Evolutionary conservation across 2,113 vertebrate genomes (phyloP).

Genomic region (Mirza zaza): DNA sequence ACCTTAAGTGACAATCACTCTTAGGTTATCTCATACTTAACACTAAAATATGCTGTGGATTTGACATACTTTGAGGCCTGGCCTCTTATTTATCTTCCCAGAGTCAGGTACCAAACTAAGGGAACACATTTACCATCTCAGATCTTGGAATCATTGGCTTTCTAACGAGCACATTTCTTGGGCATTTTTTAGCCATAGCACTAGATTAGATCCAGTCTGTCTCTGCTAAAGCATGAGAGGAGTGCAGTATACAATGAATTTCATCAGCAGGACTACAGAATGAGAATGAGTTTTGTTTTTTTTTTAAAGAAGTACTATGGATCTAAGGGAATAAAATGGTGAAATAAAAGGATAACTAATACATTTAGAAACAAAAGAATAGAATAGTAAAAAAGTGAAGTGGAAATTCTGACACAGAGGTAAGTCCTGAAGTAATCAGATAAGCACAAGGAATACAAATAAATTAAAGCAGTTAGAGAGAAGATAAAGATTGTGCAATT

Average conservation of each 20-base stretch:
- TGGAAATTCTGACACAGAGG: not conserved
- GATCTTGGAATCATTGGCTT: not conserved
- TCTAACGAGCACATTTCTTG: not conserved
- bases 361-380: not conserved
- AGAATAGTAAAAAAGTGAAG: not conserved
- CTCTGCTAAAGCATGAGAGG: not conserved
- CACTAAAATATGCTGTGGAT: not conserved
- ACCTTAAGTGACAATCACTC: not conserved
- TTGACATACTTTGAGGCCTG: not conserved
- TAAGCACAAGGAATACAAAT: not conserved
- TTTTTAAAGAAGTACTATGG: not conserved
- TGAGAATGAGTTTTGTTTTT: accelerated
- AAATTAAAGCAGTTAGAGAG: not conserved
- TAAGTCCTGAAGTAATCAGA: not conserved
- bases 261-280: too few species aligned
- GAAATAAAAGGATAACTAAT: not conserved
- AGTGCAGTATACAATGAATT: too few species aligned
- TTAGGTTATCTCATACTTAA: not conserved
- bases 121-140: not conserved
- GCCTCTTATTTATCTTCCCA: not conserved
- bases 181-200: not conserved
- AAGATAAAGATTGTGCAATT: not conserved
- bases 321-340: not conserved
- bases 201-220: too few species aligned
- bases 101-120: not conserved